A percentile compares a stretch with the other conserved stretches of the same genome.
Conservation (phyloP, 1,140 invertebrate genomes). For the Heliconius hewitsoni region DNA sequence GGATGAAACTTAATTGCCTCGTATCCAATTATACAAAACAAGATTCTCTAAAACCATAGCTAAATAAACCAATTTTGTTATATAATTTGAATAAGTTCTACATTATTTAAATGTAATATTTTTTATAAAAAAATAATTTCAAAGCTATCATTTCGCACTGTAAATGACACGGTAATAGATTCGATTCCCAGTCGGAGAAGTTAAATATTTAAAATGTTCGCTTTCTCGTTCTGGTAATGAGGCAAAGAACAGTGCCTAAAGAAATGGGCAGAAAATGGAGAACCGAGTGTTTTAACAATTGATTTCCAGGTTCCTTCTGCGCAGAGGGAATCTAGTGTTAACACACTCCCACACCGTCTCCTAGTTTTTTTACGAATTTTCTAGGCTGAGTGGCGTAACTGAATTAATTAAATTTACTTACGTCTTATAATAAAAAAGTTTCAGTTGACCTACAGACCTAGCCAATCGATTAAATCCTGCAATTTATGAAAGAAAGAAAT, state of each 20-base stretch:
- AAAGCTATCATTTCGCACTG: too few relatives aligned
- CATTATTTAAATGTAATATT: neutral
- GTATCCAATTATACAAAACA: slow-evolving; percentile 5
- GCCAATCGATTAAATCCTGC: neutral
- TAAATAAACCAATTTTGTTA: slow-evolving; percentile 2
- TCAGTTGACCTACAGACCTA: neutral
- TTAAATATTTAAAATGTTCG: too few relatives aligned
- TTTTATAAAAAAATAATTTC: neutral
- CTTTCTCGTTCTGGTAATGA: too few relatives aligned
- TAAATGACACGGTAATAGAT: too few relatives aligned
- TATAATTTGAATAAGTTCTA: neutral
- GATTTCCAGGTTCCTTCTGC: too few relatives aligned
- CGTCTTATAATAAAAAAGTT: neutral
- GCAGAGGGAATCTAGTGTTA: too few relatives aligned
- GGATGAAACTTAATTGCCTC: neutral
- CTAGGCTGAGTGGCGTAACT: too few relatives aligned
- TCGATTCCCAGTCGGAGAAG: too few relatives aligned
- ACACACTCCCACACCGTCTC: too few relatives aligned
- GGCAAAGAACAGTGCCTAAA: too few relatives aligned
- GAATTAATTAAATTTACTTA: neutral
- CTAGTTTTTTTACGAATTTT: neutral
- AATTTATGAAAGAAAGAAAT: neutral
- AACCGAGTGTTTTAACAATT: too few relatives aligned
- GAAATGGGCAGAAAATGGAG: too few relatives aligned
- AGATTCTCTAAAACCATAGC: slow-evolving; percentile 3